These are phyloP conservation scores for Alosa alosa DNA, from an alignment of 2,113 vertebrate species.

Conservation along the genomic window DNA sequence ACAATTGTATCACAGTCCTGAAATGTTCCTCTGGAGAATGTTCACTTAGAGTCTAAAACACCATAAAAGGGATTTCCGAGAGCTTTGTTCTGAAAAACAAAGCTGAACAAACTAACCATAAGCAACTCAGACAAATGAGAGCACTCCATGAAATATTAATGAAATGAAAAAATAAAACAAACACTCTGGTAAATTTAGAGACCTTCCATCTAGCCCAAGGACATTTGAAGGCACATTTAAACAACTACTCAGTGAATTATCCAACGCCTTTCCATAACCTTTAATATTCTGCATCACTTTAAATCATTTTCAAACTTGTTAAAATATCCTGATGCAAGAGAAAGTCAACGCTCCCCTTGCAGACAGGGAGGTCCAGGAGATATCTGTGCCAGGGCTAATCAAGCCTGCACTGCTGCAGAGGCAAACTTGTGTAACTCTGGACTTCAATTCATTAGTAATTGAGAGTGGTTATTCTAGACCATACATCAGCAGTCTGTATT, in stretches of 20 bases:
- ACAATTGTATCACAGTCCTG: neutral
- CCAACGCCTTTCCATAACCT: neutral
- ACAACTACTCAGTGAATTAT: neutral
- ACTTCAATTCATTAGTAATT: constrained; percentile 1
- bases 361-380: neutral
- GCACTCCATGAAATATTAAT: neutral
- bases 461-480: neutral
- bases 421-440: neutral
- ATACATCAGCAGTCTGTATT: constrained; percentile 7
- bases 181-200: neutral
- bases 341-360: neutral
- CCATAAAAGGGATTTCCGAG: neutral
- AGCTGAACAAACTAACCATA: neutral
- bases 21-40: neutral
- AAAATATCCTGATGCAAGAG: neutral
- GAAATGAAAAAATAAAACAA: neutral
- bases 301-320: neutral
- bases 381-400: neutral
- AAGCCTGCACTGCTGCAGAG: neutral
- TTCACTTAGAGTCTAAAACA: neutral
- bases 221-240: neutral
- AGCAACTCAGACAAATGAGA: neutral
- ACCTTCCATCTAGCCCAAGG: neutral
- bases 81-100: neutral
- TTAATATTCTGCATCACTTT: constrained; percentile 11